These are phyloP conservation scores for Ameiurus melas DNA, from an alignment of 2,113 vertebrate species.

Conservation along the genomic window DNA sequence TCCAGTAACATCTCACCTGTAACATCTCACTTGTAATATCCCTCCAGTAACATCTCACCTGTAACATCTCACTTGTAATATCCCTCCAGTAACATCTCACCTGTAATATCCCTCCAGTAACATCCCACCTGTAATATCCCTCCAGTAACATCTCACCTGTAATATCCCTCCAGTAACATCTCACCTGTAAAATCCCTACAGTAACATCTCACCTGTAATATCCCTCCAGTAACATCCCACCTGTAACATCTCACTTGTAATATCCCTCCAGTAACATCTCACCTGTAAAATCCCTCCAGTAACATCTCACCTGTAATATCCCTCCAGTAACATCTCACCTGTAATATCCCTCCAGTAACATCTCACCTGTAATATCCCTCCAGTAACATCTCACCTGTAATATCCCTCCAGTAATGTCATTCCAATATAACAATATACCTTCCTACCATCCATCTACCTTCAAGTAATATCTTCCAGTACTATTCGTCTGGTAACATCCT, in stretches of 20 bases:
- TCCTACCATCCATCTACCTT: background rate
- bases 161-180: background rate
- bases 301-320: background rate
- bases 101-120: background rate
- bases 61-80: too few relatives aligned
- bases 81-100: background rate
- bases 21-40: too few relatives aligned
- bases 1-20: too few relatives aligned
- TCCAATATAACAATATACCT: background rate
- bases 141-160: background rate
- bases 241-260: background rate
- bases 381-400: background rate
- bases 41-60: too few relatives aligned
- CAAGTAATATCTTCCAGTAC: background rate
- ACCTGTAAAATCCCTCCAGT: background rate
- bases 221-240: background rate
- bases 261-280: background rate
- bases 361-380: background rate
- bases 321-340: too few relatives aligned
- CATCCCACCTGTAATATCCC: background rate
- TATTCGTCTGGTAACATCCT: background rate
- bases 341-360: background rate
- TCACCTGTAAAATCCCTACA: too few relatives aligned
- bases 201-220: background rate
- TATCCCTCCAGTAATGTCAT: background rate